These are phyloP conservation scores for Phalera bucephala DNA, from an alignment of 2,888 invertebrate genomes.

Conservation along the genomic window DNA sequence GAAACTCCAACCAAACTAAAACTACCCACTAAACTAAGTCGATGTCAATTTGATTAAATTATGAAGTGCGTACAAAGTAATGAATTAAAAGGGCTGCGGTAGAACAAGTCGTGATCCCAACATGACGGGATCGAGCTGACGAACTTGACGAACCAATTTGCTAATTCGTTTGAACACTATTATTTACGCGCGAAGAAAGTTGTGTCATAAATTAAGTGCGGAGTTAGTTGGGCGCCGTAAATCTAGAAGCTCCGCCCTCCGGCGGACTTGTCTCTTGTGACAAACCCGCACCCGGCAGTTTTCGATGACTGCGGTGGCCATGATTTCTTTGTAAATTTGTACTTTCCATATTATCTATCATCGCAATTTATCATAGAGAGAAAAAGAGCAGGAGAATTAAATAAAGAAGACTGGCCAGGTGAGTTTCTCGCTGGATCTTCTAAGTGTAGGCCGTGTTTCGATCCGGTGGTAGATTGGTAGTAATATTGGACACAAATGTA, in stretches of 20 bases:
- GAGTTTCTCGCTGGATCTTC: no score
- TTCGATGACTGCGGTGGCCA: conserved; percentile 36
- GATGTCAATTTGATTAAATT: conserved; percentile 1
- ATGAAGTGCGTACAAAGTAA: conserved; percentile 3
- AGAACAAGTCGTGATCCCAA: conserved; percentile 11
- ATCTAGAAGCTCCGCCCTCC: conserved; percentile 37
- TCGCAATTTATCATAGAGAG: no score
- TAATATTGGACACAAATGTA: no score
- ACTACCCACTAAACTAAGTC: no score
- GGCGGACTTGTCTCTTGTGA: conserved; percentile 39
- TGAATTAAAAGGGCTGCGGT: conserved; percentile 7
- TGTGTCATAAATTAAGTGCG: conserved; percentile 56
- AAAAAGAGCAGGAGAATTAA: no score
- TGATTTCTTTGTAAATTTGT: no score
- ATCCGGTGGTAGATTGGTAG: no score
- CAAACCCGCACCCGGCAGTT: conserved; percentile 35
- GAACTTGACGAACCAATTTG: conserved; percentile 31
- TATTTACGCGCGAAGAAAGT: conserved; percentile 53
- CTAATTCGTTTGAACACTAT: conserved; percentile 46
- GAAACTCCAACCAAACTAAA: no score
- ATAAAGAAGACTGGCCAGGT: no score
- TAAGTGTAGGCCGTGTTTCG: no score
- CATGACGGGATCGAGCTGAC: no score
- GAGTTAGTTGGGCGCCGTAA: conserved; percentile 48
- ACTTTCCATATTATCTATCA: no score